phyloP scores from a whole-genome alignment of 2,113 vertebrate species.

The Addax nasomaculatus region DNA sequence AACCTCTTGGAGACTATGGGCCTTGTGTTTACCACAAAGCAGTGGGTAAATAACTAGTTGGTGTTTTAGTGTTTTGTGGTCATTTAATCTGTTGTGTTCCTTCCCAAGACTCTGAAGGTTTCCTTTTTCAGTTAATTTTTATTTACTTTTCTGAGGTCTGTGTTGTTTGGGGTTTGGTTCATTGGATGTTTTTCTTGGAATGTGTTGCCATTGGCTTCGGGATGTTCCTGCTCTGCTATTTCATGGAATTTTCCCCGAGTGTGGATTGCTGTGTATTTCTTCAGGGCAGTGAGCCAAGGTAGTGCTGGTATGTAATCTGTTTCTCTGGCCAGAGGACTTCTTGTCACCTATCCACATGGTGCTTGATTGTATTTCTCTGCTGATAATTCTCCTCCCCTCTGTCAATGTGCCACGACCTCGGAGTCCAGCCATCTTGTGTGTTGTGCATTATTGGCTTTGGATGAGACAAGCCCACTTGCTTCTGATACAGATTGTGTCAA shows the following conservation, averaged over 20 bases:
- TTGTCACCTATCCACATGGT: constrained; percentile 47
- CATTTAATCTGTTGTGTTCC: constrained; percentile 72
- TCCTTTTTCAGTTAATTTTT: constrained; percentile 77
- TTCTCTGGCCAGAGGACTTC: constrained; percentile 61
- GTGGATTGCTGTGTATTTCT: constrained; percentile 71
- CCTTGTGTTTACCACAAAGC: constrained; percentile 55
- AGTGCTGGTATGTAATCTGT: constrained; percentile 64
- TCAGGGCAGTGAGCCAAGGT: constrained; percentile 47
- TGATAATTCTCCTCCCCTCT: constrained; percentile 53
- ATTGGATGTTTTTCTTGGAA: constrained; percentile 79
- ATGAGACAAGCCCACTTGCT: constrained; percentile 49
- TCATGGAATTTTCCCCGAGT: constrained; percentile 76
- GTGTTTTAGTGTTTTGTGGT: constrained; percentile 62
- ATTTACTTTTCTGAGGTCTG: constrained; percentile 79
- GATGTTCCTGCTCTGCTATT: constrained; percentile 69
- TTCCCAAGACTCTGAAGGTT: constrained; percentile 69
- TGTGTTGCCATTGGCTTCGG: constrained; percentile 47
- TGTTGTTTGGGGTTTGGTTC: constrained; percentile 75
- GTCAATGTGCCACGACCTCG: neutral
- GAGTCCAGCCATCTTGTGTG: neutral
- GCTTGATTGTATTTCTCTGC: constrained; percentile 50
- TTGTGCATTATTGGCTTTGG: constrained; percentile 14
- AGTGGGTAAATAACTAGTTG: constrained; percentile 65
- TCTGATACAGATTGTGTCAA: constrained; percentile 65
- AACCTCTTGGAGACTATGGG: constrained; percentile 18